Conservation (phyloP, 2,113 vertebrate genomes). For the Platycercus adscitus region DNA sequence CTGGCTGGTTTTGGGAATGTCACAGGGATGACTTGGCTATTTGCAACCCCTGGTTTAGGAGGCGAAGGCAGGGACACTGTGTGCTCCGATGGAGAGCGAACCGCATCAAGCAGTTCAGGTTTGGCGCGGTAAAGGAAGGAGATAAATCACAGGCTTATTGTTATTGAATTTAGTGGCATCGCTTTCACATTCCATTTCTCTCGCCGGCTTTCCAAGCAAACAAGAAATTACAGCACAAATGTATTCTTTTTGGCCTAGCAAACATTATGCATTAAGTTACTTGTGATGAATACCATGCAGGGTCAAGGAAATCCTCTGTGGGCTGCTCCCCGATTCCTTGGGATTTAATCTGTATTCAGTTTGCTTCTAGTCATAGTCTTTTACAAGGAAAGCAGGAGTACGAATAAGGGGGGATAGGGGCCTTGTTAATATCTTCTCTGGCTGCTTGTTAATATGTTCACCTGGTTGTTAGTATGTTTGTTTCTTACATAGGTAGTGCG, state of each 20-base stretch:
- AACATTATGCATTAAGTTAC: conserved; percentile 59
- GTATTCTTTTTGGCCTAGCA: conserved; percentile 61
- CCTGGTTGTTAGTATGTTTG: background rate
- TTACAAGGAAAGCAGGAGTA: background rate
- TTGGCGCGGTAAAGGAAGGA: conserved; percentile 40
- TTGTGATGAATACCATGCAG: conserved; percentile 71
- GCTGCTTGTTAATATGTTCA: background rate
- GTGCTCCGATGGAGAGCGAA: background rate
- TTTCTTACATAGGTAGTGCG: background rate
- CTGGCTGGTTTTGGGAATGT: background rate
- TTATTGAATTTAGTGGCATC: conserved; percentile 69
- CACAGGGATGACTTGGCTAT: background rate
- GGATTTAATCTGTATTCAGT: conserved; percentile 29
- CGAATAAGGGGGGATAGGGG: background rate
- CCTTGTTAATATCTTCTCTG: background rate
- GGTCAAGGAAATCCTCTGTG: conserved; percentile 58
- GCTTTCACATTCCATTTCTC: conserved; percentile 58
- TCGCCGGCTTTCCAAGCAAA: conserved; percentile 49
- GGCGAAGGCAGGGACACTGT: background rate
- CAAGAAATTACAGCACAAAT: conserved; percentile 67
- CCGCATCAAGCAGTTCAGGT: background rate
- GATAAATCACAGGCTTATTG: conserved; percentile 70
- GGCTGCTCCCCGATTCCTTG: conserved; percentile 16
- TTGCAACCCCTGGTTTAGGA: background rate
- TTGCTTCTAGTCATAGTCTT: background rate